Evolutionary conservation across 2,888 invertebrate species (phyloP).

Genomic region (Agrochola macilenta): DNA sequence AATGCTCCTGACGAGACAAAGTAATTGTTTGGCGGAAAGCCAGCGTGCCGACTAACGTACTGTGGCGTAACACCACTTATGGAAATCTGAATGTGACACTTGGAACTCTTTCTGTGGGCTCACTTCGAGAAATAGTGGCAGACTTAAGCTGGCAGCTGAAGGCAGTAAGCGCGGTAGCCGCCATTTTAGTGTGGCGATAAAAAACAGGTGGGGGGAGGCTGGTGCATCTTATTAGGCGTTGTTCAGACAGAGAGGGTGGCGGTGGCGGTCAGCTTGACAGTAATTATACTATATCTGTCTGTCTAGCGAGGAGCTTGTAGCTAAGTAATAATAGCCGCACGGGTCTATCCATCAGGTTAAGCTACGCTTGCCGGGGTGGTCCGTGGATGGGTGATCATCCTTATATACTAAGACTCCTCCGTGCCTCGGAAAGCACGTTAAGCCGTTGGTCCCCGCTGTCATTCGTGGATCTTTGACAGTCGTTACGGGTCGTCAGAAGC

Average conservation of each 20-base stretch:
- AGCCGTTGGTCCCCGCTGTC: too few relatives aligned
- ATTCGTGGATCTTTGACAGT: too few relatives aligned
- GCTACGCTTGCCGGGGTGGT: too few relatives aligned
- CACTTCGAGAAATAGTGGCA: conserved; percentile 52
- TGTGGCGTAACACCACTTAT: conserved; percentile 68
- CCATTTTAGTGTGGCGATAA: conserved; percentile 34
- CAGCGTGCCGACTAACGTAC: conserved; percentile 70
- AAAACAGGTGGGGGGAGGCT: conserved; percentile 3
- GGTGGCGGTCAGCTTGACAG: background rate
- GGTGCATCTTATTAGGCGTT: conserved; percentile 15
- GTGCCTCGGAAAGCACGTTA: too few relatives aligned
- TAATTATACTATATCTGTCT: background rate
- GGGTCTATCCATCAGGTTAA: too few relatives aligned
- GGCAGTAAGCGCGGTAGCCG: conserved; percentile 7
- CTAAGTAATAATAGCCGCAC: too few relatives aligned
- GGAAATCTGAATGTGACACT: conserved; percentile 80
- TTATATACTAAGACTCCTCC: too few relatives aligned
- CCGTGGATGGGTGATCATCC: too few relatives aligned
- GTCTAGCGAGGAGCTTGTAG: too few relatives aligned
- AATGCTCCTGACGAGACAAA: conserved; percentile 85
- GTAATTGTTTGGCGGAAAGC: conserved; percentile 87
- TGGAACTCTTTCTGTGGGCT: conserved; percentile 62
- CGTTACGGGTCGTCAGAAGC: too few relatives aligned
- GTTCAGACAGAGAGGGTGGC: rapidly evolving
- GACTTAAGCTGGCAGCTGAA: conserved; percentile 28